phyloP scores from a whole-genome alignment of 2,113 vertebrate species.

The Dunckerocampus dactyliophorus region DNA sequence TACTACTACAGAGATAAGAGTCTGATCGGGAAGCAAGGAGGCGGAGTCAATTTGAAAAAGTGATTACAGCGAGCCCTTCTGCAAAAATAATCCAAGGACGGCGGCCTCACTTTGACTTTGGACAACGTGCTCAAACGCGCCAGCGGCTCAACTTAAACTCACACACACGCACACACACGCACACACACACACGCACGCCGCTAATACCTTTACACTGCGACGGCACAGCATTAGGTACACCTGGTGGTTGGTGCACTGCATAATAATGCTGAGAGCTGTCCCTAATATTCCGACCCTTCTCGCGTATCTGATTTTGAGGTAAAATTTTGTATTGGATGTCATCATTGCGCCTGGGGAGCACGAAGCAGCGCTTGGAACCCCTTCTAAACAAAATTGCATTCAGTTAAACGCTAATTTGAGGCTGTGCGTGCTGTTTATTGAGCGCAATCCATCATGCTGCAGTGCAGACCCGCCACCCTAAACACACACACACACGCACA shows the following conservation, averaged over 20 bases:
- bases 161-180: no score
- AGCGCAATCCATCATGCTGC: slow-evolving; percentile 14
- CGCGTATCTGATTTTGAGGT: no score
- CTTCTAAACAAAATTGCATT: slow-evolving; percentile 1
- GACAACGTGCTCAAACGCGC: neutral
- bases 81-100: slow-evolving; percentile 20
- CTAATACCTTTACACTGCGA: no score
- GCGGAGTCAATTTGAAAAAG: slow-evolving; percentile 23
- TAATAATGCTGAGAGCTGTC: no score
- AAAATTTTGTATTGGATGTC: no score
- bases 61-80: slow-evolving; percentile 22
- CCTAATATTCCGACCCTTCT: no score
- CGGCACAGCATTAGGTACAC: no score
- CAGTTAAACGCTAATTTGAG: slow-evolving; percentile 4
- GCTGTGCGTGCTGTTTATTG: slow-evolving; percentile 13
- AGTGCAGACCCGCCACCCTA: slow-evolving; percentile 1
- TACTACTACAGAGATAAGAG: slow-evolving; percentile 27
- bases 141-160: no score
- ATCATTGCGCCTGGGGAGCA: no score
- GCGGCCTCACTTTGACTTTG: slow-evolving; percentile 2
- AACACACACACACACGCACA: slow-evolving; percentile 12
- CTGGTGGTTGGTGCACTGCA: no score
- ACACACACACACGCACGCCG: no score
- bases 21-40: slow-evolving; percentile 18
- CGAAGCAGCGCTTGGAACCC: neutral